Conservation (phyloP, 2,797 vertebrate species). For the Lemur catta region DNA sequence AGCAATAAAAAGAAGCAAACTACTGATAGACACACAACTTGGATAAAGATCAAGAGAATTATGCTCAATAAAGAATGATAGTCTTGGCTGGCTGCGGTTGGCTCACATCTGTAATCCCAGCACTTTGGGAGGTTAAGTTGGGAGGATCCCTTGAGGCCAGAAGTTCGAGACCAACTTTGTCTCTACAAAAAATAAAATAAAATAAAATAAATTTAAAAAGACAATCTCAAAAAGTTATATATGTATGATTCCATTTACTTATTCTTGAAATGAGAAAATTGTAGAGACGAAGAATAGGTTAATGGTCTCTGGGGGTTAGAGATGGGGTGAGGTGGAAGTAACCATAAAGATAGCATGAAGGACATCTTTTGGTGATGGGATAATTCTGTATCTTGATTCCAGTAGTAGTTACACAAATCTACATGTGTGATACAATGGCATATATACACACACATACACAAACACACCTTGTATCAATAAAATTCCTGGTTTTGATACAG, state of each 20-base stretch:
- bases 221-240: background rate
- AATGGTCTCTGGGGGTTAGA: background rate
- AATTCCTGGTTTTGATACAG: background rate
- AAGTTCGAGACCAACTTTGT: background rate
- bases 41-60: background rate
- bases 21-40: background rate
- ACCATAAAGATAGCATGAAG: background rate
- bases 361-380: background rate
- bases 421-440: background rate
- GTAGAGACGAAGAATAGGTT: background rate
- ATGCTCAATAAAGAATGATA: background rate
- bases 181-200: background rate
- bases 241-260: background rate
- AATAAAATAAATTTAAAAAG: background rate
- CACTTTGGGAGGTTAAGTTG: background rate
- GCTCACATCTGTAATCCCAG: background rate
- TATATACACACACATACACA: background rate
- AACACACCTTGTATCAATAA: background rate
- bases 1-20: background rate
- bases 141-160: background rate
- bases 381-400: background rate
- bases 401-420: background rate
- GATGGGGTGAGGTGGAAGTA: background rate
- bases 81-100: background rate
- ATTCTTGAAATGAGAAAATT: conserved; percentile 32